Evolutionary conservation across 2,888 invertebrate species (phyloP).

Genomic region (Euplexia lucipara): DNA sequence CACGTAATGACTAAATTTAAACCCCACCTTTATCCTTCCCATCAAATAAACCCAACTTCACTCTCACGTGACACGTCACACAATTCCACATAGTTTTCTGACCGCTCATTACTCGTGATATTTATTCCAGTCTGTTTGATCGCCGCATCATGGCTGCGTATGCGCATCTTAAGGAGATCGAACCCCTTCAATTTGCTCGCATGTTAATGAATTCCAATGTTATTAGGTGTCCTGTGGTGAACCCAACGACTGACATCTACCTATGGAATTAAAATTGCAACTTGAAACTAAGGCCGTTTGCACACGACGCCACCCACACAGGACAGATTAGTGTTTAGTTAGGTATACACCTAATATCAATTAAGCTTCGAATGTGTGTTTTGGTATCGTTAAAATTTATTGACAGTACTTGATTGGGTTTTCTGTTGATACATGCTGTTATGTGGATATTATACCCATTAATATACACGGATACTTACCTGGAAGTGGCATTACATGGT

Average conservation of each 20-base stretch:
- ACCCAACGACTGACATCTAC: conserved; percentile 48
- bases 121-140: conserved; percentile 55
- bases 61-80: conserved; percentile 33
- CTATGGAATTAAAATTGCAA: conserved; percentile 78
- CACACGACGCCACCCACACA: conserved; percentile 54
- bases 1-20: neutral
- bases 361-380: conserved; percentile 44
- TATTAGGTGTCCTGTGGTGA: conserved; percentile 65
- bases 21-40: conserved; percentile 2
- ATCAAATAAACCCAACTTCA: conserved; percentile 29
- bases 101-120: conserved; percentile 48
- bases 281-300: conserved; percentile 68
- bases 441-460: conserved; percentile 24
- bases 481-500: conserved; percentile 14
- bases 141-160: conserved; percentile 46
- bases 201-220: conserved; percentile 65
- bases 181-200: conserved; percentile 63
- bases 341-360: conserved; percentile 26
- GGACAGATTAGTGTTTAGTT: conserved; percentile 47
- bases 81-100: conserved; percentile 24
- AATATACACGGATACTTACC: conserved; percentile 29
- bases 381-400: conserved; percentile 42
- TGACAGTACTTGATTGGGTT: conserved; percentile 40
- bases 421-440: conserved; percentile 48
- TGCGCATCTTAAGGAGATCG: conserved; percentile 59